phyloP scores from a whole-genome alignment of 2,888 invertebrate genomes.

The Xylota sylvarum region DNA sequence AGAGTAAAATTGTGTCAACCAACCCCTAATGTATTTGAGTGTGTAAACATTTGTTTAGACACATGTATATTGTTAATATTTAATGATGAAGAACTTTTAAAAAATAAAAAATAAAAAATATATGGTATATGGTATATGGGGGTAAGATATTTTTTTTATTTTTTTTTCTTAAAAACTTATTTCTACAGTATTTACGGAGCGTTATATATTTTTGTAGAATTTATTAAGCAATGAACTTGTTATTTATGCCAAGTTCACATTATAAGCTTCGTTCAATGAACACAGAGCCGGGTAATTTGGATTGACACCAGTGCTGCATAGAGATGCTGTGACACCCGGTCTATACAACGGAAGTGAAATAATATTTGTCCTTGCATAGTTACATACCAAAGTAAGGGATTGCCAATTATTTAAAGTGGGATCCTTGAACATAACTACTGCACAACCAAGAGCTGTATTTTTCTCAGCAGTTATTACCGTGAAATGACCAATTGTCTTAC shows the following conservation, averaged over 20 bases:
- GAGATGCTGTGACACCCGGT: conserved; percentile 58
- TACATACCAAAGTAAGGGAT: conserved; percentile 63
- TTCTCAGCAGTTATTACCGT: conserved; percentile 67
- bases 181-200: background rate
- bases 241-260: background rate
- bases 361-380: conserved; percentile 78
- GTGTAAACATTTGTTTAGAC: no score
- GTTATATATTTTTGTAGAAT: background rate
- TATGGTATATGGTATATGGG: no score
- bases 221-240: background rate
- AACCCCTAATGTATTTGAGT: no score
- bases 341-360: conserved; percentile 57
- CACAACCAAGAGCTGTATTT: conserved; percentile 71
- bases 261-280: conserved; percentile 7
- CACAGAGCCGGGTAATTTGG: conserved; percentile 60
- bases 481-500: conserved; percentile 77
- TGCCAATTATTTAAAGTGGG: background rate
- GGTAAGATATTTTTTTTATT: background rate
- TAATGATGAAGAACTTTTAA: no score
- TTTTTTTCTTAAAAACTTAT: background rate
- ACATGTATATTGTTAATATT: no score
- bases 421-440: conserved; percentile 20
- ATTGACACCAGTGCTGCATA: conserved; percentile 68
- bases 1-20: no score
- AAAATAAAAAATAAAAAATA: no score